phyloP scores from a whole-genome alignment of 2,888 invertebrate species.

The Clepsis dumicolana region DNA sequence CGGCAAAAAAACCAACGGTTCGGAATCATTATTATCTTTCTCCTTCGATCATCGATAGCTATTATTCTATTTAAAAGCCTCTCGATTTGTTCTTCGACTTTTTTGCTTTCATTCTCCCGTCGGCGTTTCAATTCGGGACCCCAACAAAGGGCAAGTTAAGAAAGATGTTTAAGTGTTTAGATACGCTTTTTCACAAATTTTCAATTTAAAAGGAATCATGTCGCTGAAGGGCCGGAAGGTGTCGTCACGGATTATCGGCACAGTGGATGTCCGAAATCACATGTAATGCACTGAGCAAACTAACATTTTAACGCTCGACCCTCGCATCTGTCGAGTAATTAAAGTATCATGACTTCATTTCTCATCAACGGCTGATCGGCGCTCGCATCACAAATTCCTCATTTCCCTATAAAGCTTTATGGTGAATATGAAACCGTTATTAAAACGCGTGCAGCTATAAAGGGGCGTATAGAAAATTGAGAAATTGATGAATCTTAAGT shows the following conservation, averaged over 20 bases:
- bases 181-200: constrained; percentile 84
- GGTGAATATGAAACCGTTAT: constrained; percentile 62
- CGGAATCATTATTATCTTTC: constrained; percentile 84
- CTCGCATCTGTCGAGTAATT: constrained; percentile 29
- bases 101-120: constrained; percentile 74
- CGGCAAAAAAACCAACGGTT: constrained; percentile 75
- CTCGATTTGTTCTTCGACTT: constrained; percentile 81
- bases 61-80: constrained; percentile 86
- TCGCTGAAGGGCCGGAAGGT: constrained; percentile 83
- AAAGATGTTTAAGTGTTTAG: constrained; percentile 86
- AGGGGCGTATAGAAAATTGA: constrained; percentile 64
- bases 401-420: constrained; percentile 53
- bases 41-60: constrained; percentile 84
- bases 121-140: constrained; percentile 79
- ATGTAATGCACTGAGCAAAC: constrained; percentile 32
- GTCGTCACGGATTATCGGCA: constrained; percentile 80
- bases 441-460: constrained; percentile 68
- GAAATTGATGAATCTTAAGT: constrained; percentile 61
- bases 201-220: constrained; percentile 83
- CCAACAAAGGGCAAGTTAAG: constrained; percentile 82
- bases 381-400: constrained; percentile 36
- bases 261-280: constrained; percentile 67
- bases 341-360: constrained; percentile 31
- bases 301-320: constrained; percentile 25
- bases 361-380: constrained; percentile 30